These are phyloP conservation scores for Microctenopoma steveboyesi DNA, from an alignment of 2,797 vertebrate species.

Conservation along the genomic window DNA sequence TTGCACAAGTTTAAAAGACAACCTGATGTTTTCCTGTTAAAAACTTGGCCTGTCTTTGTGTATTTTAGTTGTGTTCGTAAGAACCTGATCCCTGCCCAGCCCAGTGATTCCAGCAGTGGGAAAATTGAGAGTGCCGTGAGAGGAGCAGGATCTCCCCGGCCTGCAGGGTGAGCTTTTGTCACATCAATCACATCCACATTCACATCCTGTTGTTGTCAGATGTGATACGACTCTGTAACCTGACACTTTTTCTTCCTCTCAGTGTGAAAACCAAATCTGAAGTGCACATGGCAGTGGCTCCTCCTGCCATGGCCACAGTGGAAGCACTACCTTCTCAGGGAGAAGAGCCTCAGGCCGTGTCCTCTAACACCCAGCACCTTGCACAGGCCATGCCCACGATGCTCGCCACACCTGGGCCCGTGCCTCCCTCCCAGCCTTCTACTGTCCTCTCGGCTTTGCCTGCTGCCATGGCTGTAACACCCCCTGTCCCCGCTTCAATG, in stretches of 20 bases:
- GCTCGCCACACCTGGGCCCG: slow-evolving; percentile 86
- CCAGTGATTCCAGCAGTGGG: slow-evolving; percentile 85
- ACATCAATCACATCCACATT: neutral
- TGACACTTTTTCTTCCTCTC: slow-evolving; percentile 5
- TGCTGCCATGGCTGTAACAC: slow-evolving; percentile 86
- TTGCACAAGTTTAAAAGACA: neutral
- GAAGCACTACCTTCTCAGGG: slow-evolving; percentile 89
- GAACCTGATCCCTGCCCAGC: slow-evolving; percentile 92
- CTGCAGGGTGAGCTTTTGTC: slow-evolving; percentile 87
- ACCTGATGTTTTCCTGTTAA: neutral
- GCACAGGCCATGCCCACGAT: slow-evolving; percentile 89
- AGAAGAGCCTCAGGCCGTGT: slow-evolving; percentile 87
- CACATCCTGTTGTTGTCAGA: neutral
- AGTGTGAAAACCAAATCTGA: slow-evolving; percentile 97
- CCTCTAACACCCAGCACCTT: slow-evolving; percentile 88
- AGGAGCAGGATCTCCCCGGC: slow-evolving; percentile 92
- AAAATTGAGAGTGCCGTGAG: slow-evolving; percentile 89
- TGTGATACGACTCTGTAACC: neutral
- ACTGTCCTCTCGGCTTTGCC: slow-evolving; percentile 88
- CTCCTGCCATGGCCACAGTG: slow-evolving; percentile 89
- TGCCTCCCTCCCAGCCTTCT: slow-evolving; percentile 90
- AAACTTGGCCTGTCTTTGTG: slow-evolving; percentile 34
- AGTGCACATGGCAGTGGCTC: slow-evolving; percentile 90
- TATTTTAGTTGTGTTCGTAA: slow-evolving; percentile 89
- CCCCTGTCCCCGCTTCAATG: slow-evolving; percentile 86